These are phyloP conservation scores for Drosophila malerkotliana DNA, from an alignment of 1,140 invertebrate genomes.

Conservation along the genomic window DNA sequence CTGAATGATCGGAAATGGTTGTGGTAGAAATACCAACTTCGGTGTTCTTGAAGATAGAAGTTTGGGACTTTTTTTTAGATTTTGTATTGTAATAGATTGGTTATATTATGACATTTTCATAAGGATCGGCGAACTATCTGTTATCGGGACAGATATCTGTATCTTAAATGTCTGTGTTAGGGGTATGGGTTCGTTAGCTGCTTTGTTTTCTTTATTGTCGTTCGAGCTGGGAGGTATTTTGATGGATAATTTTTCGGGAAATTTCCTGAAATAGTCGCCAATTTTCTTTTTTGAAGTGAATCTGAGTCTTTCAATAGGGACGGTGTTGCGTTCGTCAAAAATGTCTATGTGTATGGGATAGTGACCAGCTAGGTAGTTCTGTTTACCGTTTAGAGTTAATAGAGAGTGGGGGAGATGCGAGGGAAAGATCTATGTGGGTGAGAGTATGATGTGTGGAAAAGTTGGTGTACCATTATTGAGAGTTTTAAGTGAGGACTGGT, in stretches of 20 bases:
- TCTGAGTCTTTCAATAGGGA: constrained; percentile 13
- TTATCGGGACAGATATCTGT: too few relatives aligned
- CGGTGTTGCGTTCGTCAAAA: constrained; percentile 9
- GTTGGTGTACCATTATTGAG: too few relatives aligned
- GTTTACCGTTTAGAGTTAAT: constrained; percentile 3
- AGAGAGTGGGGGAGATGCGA: background rate
- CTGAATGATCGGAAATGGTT: too few relatives aligned
- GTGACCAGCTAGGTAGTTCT: constrained; percentile 1
- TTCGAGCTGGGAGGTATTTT: constrained; percentile 13
- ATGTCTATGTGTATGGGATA: constrained; percentile 11
- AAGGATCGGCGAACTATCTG: too few relatives aligned
- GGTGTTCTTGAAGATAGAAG: too few relatives aligned
- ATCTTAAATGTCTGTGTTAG: constrained; percentile 1
- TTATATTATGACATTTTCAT: too few relatives aligned
- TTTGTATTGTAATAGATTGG: too few relatives aligned
- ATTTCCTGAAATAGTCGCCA: constrained; percentile 10
- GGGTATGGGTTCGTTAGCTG: constrained; percentile 9
- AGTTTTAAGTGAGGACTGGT: too few relatives aligned
- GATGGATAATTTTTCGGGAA: constrained; percentile 6
- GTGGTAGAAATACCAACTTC: too few relatives aligned
- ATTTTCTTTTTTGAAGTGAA: constrained; percentile 11
- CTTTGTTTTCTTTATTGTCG: constrained; percentile 11
- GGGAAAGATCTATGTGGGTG: too few relatives aligned
- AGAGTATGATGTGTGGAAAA: too few relatives aligned
- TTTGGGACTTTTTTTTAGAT: too few relatives aligned